Evolutionary conservation across 2,888 invertebrate genomes (phyloP).

Genomic region (Loripinus fragilis): DNA sequence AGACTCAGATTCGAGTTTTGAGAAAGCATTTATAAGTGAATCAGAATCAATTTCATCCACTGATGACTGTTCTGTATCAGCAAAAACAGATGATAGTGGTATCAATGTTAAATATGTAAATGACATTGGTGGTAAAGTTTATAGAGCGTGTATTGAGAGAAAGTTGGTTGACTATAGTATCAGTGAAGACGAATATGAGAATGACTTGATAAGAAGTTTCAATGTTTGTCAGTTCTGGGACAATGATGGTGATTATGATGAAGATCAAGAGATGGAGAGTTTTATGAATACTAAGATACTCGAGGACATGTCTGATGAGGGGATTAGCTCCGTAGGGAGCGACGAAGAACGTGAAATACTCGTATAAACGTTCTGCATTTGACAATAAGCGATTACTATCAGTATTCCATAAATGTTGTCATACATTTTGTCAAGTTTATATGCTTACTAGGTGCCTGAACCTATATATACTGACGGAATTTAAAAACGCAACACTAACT

Average conservation of each 20-base stretch:
- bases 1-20: not conserved
- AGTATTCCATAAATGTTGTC: not conserved
- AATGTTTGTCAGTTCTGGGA: not conserved
- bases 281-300: constrained; percentile 54
- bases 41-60: no score
- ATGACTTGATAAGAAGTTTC: not conserved
- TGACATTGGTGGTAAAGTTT: not conserved
- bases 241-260: constrained; percentile 14
- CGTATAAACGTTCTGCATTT: not conserved
- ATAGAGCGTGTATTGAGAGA: no score
- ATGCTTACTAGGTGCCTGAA: no score
- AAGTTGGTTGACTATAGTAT: constrained; percentile 7
- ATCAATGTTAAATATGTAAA: not conserved
- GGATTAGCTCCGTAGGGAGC: constrained; percentile 54
- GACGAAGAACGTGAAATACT: constrained; percentile 46
- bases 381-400: not conserved
- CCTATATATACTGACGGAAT: no score
- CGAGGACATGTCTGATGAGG: constrained; percentile 56
- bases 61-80: not conserved
- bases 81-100: not conserved
- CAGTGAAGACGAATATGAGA: not conserved
- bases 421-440: no score
- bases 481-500: no score
- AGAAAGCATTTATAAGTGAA: not conserved
- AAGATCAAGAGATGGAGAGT: constrained; percentile 56